phyloP scores from a whole-genome alignment of 1,140 invertebrate species.

The Magallana angulata region DNA sequence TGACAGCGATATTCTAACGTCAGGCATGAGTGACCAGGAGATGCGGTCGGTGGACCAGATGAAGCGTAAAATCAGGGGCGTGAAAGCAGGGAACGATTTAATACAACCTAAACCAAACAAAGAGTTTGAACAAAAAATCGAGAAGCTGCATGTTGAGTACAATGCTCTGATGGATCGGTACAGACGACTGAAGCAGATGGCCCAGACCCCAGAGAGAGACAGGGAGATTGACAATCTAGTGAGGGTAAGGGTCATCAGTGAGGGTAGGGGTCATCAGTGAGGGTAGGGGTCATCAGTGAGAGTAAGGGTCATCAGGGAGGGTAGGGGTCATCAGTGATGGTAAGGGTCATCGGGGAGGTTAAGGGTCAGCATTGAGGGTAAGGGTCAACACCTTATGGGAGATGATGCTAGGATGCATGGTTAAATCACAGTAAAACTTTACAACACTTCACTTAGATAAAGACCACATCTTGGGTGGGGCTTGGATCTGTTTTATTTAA shows the following conservation, averaged over 20 bases:
- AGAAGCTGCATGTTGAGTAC: slow-evolving; percentile 73
- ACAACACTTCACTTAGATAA: too few relatives aligned
- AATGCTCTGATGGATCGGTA: slow-evolving; percentile 74
- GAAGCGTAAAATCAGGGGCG: slow-evolving; percentile 61
- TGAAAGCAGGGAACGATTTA: slow-evolving; percentile 64
- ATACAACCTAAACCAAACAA: slow-evolving; percentile 56
- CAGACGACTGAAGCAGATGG: slow-evolving; percentile 72
- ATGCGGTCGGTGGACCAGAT: slow-evolving; percentile 63
- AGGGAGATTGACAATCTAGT: slow-evolving; percentile 75
- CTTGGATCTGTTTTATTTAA: too few relatives aligned
- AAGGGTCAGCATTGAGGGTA: slow-evolving; percentile 18
- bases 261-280: not conserved
- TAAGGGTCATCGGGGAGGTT: slow-evolving; percentile 62
- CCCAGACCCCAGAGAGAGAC: slow-evolving; percentile 71
- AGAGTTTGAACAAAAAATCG: slow-evolving; percentile 66
- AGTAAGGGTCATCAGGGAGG: not conserved
- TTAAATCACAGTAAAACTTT: too few relatives aligned
- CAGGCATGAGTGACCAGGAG: slow-evolving; percentile 46
- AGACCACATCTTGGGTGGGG: too few relatives aligned
- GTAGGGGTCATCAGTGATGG: not conserved
- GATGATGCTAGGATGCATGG: not conserved
- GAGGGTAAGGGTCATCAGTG: slow-evolving; percentile 65
- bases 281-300: not conserved
- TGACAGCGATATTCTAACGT: slow-evolving; percentile 30
- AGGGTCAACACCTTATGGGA: not conserved